Conservation (phyloP, 2,113 vertebrate species). For the Ammodytes marinus region DNA sequence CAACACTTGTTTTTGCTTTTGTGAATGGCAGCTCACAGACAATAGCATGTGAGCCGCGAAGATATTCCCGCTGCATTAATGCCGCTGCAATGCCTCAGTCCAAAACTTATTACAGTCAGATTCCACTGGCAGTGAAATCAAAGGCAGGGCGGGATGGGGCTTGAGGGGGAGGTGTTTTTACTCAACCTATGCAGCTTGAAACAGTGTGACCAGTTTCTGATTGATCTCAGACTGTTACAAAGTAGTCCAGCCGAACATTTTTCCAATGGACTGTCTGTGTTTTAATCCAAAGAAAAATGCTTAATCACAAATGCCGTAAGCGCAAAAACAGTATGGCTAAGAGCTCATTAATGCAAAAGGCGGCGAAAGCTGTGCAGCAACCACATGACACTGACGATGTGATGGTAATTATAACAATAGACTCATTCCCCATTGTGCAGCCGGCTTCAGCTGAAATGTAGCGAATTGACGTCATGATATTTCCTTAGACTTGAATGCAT, state of each 20-base stretch:
- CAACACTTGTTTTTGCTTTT: slow-evolving; percentile 72
- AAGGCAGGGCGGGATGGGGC: slow-evolving; percentile 54
- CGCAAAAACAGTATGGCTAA: slow-evolving; percentile 16
- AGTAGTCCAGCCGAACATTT: slow-evolving; percentile 44
- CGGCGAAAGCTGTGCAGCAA: slow-evolving; percentile 12
- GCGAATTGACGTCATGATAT: slow-evolving; percentile 54
- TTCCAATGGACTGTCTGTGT: slow-evolving; percentile 22
- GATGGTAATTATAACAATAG: slow-evolving; percentile 52
- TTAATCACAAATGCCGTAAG: slow-evolving; percentile 19
- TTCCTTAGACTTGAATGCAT: slow-evolving; percentile 41
- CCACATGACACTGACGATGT: slow-evolving; percentile 27
- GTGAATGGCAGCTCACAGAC: slow-evolving; percentile 62
- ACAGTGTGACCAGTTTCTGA: slow-evolving; percentile 36
- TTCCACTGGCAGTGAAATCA: slow-evolving; percentile 67
- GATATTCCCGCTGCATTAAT: slow-evolving; percentile 56
- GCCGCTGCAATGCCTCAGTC: slow-evolving; percentile 52
- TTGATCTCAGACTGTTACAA: slow-evolving; percentile 52
- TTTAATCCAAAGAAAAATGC: slow-evolving; percentile 14
- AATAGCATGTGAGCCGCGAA: slow-evolving; percentile 64
- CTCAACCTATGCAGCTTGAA: slow-evolving; percentile 50
- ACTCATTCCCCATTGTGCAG: slow-evolving; percentile 50
- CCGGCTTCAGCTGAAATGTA: slow-evolving; percentile 41
- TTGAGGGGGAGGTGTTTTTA: slow-evolving; percentile 27
- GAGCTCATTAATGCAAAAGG: slow-evolving; percentile 42
- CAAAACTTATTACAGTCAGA: slow-evolving; percentile 71